A percentile compares a stretch with the other conserved stretches of the same genome.
Evolutionary conservation across 2,113 vertebrate species (phyloP).

Genomic region (Oophaga pumilio): DNA sequence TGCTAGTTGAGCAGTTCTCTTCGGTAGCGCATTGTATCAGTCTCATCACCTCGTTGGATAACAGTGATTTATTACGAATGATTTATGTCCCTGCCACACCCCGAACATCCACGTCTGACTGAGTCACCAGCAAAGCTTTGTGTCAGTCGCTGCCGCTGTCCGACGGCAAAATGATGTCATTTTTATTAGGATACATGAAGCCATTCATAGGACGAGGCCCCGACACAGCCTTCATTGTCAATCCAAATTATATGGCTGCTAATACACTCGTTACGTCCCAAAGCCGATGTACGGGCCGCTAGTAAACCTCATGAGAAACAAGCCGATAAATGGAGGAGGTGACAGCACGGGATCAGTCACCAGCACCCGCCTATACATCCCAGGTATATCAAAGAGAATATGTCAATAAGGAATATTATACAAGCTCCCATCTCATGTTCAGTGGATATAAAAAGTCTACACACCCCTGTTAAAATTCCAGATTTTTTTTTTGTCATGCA

Average conservation of each 20-base stretch:
- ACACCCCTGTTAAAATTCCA: no score
- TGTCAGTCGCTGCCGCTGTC: no score
- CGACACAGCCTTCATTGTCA: neutral
- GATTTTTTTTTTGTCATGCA: no score
- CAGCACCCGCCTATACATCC: neutral
- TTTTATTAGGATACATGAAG: slow-evolving; percentile 20
- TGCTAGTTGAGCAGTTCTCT: neutral
- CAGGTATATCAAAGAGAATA: neutral
- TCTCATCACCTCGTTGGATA: neutral
- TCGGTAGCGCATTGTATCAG: neutral
- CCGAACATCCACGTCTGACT: neutral
- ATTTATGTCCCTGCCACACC: slow-evolving; percentile 25
- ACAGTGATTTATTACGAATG: neutral
- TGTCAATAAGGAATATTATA: neutral
- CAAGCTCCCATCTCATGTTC: neutral
- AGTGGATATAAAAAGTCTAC: no score
- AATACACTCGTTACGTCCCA: neutral
- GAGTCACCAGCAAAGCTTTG: neutral
- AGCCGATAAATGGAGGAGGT: neutral
- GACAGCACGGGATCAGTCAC: neutral
- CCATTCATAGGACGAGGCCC: neutral
- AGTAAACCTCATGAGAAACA: neutral
- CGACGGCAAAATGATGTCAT: no score
- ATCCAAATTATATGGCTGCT: neutral
- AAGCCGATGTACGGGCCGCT: neutral